Base-by-base conservation (phyloP, 2,888 invertebrate genomes). In the Gonocerus acuteangulatus region DNA sequence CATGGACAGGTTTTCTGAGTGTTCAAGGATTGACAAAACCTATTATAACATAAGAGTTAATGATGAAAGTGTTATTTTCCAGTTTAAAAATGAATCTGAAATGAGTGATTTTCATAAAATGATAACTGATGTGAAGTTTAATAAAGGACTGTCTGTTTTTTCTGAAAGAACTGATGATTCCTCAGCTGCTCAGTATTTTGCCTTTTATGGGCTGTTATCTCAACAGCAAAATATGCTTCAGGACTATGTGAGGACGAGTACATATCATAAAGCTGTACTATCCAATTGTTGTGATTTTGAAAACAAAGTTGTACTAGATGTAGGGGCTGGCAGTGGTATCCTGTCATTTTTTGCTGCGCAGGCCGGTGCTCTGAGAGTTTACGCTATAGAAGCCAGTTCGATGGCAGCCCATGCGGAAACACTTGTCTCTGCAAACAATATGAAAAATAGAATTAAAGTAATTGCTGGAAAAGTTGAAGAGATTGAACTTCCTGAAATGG, bases 171-270 rank as follows among this genome's bases (percentile, higher is more conserved):
- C 97, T 22, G 97, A 99, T 74, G 95, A 95, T 74, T 91, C 95
- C 1, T 97, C 96, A 59, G 97, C 97, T 66, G 88, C 89, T 77
- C 96, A 97, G 76, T 99, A 99, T 60, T 72, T 74, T 19, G 74
- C 97, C 80, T 97, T 99, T 77, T 99, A 99, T 77, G 95, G 96
- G 66, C 97, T 95, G 78, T 78, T 99, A 69, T 95, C 95, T 62
- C 97, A 99, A 74, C 97, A 99, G 76, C 97, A 99, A 77, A 99
- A 99, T 74, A 99, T 99, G 97, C 90, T 99, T 89, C 97, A 99
- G 78, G 97, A 99, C 75, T 99, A 94, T 76, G 92, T 97, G 67
- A 82, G 97, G 69, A 99, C 97, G 48, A 93, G 94, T 73, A 97
- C 97, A 62, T 99, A 99, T 76, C 97, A 99, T 76, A 84, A 92